These are phyloP conservation scores for Macrotus californicus DNA, from an alignment of 2,113 vertebrate genomes.

Conservation along the genomic window DNA sequence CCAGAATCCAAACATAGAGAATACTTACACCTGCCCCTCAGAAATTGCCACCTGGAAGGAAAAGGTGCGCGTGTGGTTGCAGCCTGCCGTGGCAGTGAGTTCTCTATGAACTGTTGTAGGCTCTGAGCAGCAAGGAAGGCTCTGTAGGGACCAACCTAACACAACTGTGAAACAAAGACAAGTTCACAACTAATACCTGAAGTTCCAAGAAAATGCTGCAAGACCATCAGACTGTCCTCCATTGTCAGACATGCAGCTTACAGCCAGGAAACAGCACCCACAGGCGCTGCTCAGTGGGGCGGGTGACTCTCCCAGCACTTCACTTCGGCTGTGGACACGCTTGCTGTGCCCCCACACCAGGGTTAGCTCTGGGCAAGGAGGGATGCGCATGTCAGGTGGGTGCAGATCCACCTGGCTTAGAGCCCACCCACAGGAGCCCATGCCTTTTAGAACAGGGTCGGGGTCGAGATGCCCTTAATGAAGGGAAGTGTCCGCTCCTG, in stretches of 20 bases:
- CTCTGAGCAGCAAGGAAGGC: not conserved
- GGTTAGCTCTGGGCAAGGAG: not conserved
- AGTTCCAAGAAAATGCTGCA: not conserved
- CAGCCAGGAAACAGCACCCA: not conserved
- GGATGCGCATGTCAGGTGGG: not conserved
- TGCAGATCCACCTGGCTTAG: too few species aligned
- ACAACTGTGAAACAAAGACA: not conserved
- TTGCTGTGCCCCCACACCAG: accelerated
- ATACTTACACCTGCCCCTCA: not conserved
- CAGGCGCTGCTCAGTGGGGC: not conserved
- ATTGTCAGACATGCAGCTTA: not conserved
- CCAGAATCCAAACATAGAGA: not conserved
- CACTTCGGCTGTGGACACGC: not conserved
- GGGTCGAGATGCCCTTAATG: not conserved
- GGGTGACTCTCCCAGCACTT: not conserved
- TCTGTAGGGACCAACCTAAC: not conserved
- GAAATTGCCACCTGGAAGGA: not conserved
- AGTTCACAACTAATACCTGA: not conserved
- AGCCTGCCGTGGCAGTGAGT: not conserved
- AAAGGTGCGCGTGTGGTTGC: not conserved
- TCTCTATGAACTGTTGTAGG: not conserved
- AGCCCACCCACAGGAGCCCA: not conserved
- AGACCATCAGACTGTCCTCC: not conserved
- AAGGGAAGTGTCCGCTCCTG: not conserved
- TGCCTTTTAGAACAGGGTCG: accelerated